Evolutionary conservation across 2,888 invertebrate genomes (phyloP).

Genomic region (Acleris literana): DNA sequence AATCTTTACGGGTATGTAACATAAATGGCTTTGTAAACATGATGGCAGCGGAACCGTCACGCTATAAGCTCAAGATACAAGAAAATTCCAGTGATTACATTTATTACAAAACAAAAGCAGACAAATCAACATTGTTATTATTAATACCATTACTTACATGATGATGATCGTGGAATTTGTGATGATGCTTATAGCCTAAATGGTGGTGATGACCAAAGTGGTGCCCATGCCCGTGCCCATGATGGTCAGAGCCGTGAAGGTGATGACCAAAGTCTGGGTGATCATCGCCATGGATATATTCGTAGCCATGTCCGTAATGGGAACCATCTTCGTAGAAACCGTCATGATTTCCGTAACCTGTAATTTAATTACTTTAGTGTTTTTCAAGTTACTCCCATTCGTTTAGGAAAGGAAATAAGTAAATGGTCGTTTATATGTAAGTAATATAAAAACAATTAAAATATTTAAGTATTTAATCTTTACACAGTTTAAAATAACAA

Average conservation of each 20-base stretch:
- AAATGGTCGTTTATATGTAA: too few species aligned
- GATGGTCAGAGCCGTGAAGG: slow-evolving; percentile 31
- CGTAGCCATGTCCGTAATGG: slow-evolving; percentile 59
- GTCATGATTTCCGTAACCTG: slow-evolving; percentile 58
- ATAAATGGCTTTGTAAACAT: slow-evolving; percentile 7
- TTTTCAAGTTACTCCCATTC: background rate
- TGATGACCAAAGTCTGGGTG: slow-evolving; percentile 20
- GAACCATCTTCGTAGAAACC: slow-evolving; percentile 61
- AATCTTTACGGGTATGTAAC: background rate
- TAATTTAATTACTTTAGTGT: background rate
- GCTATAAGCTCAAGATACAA: slow-evolving; percentile 24
- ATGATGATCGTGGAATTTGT: slow-evolving; percentile 55
- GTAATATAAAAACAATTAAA: too few species aligned
- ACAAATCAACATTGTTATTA: background rate
- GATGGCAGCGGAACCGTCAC: slow-evolving; percentile 32
- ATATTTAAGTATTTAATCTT: too few species aligned
- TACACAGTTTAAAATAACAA: too few species aligned
- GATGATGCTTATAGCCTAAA: slow-evolving; percentile 46
- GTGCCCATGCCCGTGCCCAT: slow-evolving; percentile 46
- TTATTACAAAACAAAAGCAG: slow-evolving; percentile 32
- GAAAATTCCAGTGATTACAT: slow-evolving; percentile 12
- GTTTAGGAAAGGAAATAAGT: too few species aligned
- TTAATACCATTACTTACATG: slow-evolving; percentile 54
- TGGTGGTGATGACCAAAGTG: slow-evolving; percentile 47
- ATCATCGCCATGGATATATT: slow-evolving; percentile 49